A percentile compares a stretch with the other conserved stretches of the same genome.
These are phyloP conservation scores for Eugnorisma glareosa DNA, from an alignment of 2,888 invertebrate species.

Conservation along the genomic window DNA sequence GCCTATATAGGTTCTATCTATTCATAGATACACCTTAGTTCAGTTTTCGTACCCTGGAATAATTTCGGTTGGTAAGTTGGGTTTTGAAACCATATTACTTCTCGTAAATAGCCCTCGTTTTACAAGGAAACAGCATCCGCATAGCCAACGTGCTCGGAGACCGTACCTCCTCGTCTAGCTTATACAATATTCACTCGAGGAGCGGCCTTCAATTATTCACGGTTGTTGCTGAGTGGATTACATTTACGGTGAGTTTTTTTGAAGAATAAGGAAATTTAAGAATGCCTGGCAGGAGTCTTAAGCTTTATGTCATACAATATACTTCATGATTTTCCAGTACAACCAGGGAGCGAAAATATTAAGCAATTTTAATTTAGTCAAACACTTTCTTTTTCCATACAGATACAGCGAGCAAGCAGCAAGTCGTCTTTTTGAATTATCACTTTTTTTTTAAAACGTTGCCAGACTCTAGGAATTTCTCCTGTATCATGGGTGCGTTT, in stretches of 20 bases:
- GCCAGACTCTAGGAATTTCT: too few relatives aligned
- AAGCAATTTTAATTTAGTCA: neutral
- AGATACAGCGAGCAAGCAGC: neutral
- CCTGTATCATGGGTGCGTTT: too few relatives aligned
- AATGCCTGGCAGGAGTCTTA: neutral
- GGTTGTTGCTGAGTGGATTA: conserved; percentile 39
- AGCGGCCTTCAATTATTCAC: conserved; percentile 61
- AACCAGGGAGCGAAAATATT: neutral
- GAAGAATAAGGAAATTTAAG: neutral
- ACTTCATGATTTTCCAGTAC: neutral
- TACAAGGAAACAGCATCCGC: conserved; percentile 29
- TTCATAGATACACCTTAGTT: too few relatives aligned
- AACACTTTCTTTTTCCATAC: neutral
- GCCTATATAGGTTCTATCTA: too few relatives aligned
- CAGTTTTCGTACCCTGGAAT: too few relatives aligned
- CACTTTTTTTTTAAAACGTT: neutral
- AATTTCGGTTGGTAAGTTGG: too few relatives aligned
- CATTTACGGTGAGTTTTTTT: conserved; percentile 22
- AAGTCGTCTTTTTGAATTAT: neutral
- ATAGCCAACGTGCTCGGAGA: neutral
- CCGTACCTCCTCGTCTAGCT: conserved; percentile 24
- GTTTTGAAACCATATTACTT: neutral
- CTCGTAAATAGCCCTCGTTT: conserved; percentile 6
- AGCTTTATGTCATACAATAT: neutral
- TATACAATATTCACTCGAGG: conserved; percentile 58